Evolutionary conservation across 2,888 invertebrate species (phyloP).

Genomic region (Lathronympha strigana): DNA sequence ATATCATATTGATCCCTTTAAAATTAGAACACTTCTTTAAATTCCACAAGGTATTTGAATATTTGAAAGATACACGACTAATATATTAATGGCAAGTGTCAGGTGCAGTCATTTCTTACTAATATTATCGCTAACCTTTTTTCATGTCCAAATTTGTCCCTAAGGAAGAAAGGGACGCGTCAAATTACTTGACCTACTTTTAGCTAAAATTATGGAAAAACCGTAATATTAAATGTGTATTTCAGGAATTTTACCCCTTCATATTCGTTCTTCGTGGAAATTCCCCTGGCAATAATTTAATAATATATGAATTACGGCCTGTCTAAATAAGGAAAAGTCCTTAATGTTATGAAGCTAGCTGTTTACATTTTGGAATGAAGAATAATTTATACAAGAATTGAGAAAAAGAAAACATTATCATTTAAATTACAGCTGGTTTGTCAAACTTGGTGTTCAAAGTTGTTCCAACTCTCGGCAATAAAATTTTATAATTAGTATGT

Average conservation of each 20-base stretch:
- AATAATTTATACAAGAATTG: no score
- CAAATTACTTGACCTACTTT: slow-evolving; percentile 13
- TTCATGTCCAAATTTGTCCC: slow-evolving; percentile 2
- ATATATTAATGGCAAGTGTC: slow-evolving; percentile 1
- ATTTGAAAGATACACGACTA: neutral
- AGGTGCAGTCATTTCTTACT: neutral
- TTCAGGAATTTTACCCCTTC: slow-evolving; percentile 2
- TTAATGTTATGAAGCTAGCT: no score
- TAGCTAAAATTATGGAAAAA: slow-evolving; percentile 16
- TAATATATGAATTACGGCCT: neutral
- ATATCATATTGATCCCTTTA: no score
- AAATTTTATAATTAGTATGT: no score
- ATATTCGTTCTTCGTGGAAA: neutral
- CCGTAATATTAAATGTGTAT: slow-evolving; percentile 18
- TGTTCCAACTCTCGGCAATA: no score
- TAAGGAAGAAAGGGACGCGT: slow-evolving; percentile 18
- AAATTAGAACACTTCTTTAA: no score
- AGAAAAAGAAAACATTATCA: no score
- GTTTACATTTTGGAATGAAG: no score
- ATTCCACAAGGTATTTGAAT: no score
- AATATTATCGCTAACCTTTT: slow-evolving; percentile 3
- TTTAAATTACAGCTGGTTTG: no score
- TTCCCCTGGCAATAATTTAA: neutral
- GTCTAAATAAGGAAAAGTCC: no score
- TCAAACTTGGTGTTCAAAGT: no score